phyloP scores from a whole-genome alignment of 2,113 vertebrate genomes.

The Phoenicopterus ruber region DNA sequence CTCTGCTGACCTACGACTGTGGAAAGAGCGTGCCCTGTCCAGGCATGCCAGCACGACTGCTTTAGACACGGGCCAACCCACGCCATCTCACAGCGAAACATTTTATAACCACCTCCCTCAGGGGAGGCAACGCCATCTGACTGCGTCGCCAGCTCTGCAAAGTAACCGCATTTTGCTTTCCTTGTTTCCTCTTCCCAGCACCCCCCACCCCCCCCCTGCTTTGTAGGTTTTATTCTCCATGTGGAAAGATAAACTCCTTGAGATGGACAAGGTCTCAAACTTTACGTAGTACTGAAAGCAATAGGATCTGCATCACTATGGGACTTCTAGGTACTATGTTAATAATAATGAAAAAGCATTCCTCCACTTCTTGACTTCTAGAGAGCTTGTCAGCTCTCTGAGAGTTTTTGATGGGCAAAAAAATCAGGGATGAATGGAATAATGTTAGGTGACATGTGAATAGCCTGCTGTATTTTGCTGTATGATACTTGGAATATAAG shows the following conservation, averaged over 20 bases:
- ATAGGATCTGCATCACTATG: background rate
- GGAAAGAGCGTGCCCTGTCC: accelerated
- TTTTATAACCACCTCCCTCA: background rate
- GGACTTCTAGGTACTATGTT: background rate
- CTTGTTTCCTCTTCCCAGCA: accelerated
- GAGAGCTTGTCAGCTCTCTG: background rate
- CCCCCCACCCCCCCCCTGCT: too few relatives aligned
- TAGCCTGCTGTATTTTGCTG: background rate
- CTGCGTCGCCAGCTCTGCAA: background rate
- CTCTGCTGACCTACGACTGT: accelerated
- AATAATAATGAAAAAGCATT: background rate
- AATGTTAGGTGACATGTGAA: background rate
- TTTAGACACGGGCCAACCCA: background rate
- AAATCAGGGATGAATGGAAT: background rate
- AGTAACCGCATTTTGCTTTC: background rate
- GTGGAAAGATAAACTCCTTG: background rate
- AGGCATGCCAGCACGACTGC: background rate
- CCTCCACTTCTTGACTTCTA: background rate
- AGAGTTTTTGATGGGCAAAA: background rate
- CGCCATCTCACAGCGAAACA: accelerated
- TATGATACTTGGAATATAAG: background rate
- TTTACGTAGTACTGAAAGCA: background rate
- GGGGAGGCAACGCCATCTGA: background rate
- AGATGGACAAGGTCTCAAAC: background rate
- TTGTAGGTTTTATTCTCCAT: background rate